Percentiles rank a stretch among this genome's conserved stretches.
phyloP scores from a whole-genome alignment of 2,113 vertebrate genomes.

The Pyrgilauda ruficollis region DNA sequence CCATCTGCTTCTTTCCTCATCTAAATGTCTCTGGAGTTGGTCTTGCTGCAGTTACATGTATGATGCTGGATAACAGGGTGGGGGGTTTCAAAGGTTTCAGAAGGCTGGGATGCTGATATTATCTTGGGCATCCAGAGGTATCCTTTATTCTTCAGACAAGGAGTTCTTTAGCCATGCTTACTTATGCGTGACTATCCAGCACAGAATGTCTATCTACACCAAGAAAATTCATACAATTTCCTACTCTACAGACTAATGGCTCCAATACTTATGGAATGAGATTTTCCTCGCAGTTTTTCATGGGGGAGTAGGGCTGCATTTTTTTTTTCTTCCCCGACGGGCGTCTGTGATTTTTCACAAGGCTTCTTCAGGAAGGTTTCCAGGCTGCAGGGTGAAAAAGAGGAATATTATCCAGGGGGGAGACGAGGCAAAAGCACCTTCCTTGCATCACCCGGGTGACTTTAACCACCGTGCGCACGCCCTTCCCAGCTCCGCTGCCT shows the following conservation, averaged over 20 bases:
- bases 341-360: not conserved
- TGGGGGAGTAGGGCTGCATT: rapidly evolving
- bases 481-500: not conserved
- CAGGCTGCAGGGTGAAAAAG: not conserved
- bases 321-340: not conserved
- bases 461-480: not conserved
- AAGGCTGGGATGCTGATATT: not conserved
- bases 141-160: not conserved
- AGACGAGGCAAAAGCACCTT: not conserved
- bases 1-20: not conserved
- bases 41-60: not conserved
- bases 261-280: rapidly evolving
- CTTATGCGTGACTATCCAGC: not conserved
- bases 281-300: not conserved
- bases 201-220: rapidly evolving
- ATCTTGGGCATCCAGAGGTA: not conserved
- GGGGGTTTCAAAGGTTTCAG: not conserved
- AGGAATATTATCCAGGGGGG: not conserved
- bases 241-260: not conserved
- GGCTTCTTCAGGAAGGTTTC: not conserved
- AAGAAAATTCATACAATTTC: not conserved
- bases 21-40: not conserved
- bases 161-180: no score
- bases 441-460: not conserved
- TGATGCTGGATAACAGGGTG: not conserved